These are phyloP conservation scores for Apteryx mantelli DNA, from an alignment of 2,113 vertebrate genomes.

Conservation along the genomic window DNA sequence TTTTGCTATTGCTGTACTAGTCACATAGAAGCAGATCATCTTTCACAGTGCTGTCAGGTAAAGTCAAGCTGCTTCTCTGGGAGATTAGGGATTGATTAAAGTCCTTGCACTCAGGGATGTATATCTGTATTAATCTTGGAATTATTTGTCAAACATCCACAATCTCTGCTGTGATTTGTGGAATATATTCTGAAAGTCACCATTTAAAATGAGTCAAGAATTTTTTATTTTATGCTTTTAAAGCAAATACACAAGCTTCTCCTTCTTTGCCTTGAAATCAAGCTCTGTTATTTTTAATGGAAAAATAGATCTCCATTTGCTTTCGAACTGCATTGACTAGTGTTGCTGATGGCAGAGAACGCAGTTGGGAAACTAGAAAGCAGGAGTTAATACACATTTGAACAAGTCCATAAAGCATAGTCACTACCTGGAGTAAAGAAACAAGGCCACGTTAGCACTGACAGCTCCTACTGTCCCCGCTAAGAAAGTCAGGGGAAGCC, in stretches of 20 bases:
- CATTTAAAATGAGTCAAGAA: neutral
- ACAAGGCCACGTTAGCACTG: neutral
- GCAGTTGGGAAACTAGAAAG: neutral
- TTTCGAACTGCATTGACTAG: neutral
- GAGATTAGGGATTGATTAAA: conserved; percentile 60
- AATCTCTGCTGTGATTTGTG: neutral
- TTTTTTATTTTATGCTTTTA: neutral
- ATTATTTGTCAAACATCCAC: conserved; percentile 9
- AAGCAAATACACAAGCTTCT: neutral
- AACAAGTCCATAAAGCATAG: neutral
- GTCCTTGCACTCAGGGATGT: conserved; percentile 24
- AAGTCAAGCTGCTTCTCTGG: conserved; percentile 52
- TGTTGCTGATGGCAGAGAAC: neutral
- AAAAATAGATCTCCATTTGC: neutral
- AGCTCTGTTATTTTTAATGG: neutral
- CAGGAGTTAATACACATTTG: neutral
- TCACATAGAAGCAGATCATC: neutral
- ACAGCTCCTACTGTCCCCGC: neutral
- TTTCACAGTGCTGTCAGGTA: conserved; percentile 7
- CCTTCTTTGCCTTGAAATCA: neutral
- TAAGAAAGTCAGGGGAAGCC: neutral
- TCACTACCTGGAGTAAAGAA: neutral
- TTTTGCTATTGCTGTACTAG: conserved; percentile 3
- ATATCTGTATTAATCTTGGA: conserved; percentile 31
- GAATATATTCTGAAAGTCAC: conserved; percentile 28